phyloP scores from a whole-genome alignment of 2,888 invertebrate genomes.

The Isoperla grammatica region DNA sequence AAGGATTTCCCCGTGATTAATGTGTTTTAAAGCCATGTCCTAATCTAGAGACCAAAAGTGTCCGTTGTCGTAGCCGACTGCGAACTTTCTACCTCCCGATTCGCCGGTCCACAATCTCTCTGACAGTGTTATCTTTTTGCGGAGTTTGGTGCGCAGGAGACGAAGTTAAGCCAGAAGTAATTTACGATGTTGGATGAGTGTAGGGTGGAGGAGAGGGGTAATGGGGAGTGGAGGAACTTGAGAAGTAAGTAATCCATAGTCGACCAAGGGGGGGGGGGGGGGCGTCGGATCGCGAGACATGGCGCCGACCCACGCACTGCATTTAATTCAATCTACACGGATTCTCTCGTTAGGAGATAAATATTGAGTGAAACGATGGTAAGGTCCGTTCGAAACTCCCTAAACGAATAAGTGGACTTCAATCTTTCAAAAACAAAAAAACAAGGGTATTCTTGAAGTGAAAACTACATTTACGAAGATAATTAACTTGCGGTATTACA shows the following conservation, averaged over 20 bases:
- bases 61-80: constrained; percentile 5
- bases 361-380: no score
- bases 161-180: constrained; percentile 26
- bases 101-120: background rate
- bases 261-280: background rate
- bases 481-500: no score
- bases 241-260: constrained; percentile 18
- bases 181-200: constrained; percentile 27
- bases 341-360: no score
- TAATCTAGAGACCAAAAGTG: constrained; percentile 35
- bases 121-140: constrained; percentile 5
- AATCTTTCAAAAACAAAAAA: no score
- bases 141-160: constrained; percentile 15
- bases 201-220: background rate
- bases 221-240: constrained; percentile 6
- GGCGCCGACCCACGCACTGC: background rate
- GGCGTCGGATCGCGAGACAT: background rate
- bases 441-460: no score
- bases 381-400: no score
- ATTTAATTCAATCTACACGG: no score
- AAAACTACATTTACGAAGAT: no score
- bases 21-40: constrained; percentile 60
- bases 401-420: no score
- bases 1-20: constrained; percentile 47
- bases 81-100: constrained; percentile 1